Conservation (phyloP, 2,113 vertebrate genomes). For the Halichoeres trimaculatus region DNA sequence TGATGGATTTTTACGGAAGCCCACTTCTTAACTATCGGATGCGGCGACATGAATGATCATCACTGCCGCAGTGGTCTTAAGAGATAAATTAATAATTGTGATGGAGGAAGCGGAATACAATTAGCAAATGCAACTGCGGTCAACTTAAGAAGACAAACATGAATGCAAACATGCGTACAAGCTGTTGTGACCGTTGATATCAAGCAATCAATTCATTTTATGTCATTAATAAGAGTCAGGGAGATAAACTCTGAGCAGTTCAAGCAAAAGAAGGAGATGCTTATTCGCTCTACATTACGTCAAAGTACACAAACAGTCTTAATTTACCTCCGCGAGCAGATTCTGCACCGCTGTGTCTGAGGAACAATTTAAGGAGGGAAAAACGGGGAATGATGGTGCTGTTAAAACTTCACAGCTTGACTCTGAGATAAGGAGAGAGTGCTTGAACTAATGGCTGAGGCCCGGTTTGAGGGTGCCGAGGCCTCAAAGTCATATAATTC, state of each 20-base stretch:
- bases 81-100: conserved; percentile 83
- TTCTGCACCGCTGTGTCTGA: conserved; percentile 27
- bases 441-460: conserved; percentile 72
- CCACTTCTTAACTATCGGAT: conserved; percentile 84
- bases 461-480: conserved; percentile 61
- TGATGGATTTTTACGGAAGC: conserved; percentile 88
- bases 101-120: conserved; percentile 70
- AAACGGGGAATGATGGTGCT: conserved; percentile 59
- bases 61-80: conserved; percentile 76
- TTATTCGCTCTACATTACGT: conserved; percentile 22
- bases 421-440: conserved; percentile 73
- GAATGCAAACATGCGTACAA: conserved; percentile 21
- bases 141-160: conserved; percentile 61
- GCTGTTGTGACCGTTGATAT: conserved; percentile 9
- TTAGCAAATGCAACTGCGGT: conserved; percentile 70
- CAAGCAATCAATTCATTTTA: neutral
- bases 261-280: neutral
- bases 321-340: conserved; percentile 24
- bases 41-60: conserved; percentile 81
- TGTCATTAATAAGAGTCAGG: conserved; percentile 18
- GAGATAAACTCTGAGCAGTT: conserved; percentile 14
- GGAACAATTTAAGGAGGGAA: conserved; percentile 48
- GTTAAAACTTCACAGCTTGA: conserved; percentile 79
- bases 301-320: conserved; percentile 29
- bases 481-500: conserved; percentile 77